phyloP scores from a whole-genome alignment of 2,888 invertebrate genomes.

The Drosophila robusta region DNA sequence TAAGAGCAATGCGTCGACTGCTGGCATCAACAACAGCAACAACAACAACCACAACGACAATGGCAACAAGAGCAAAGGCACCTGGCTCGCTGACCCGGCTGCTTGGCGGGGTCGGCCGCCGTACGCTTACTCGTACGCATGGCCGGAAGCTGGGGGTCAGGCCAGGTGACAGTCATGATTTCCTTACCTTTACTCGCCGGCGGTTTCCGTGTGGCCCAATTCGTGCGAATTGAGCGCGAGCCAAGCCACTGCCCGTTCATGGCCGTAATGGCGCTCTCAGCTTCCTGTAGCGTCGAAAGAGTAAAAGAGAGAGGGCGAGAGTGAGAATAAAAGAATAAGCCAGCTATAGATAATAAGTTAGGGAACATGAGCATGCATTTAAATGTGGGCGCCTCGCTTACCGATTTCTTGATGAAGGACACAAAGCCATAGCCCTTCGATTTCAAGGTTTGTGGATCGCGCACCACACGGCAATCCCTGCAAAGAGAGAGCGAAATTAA shows the following conservation, averaged over 20 bases:
- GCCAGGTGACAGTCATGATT: constrained; percentile 76
- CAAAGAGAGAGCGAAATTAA: constrained; percentile 80
- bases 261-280: constrained; percentile 98
- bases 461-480: constrained; percentile 98
- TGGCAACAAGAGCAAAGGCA: constrained; percentile 18
- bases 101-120: constrained; percentile 4
- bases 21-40: constrained; percentile 24
- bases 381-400: constrained; percentile 86
- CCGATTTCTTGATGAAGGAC: constrained; percentile 98
- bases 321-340: not conserved
- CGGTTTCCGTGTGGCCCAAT: constrained; percentile 99
- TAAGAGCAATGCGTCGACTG: constrained; percentile 66
- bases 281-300: constrained; percentile 89
- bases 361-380: constrained; percentile 19
- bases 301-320: not conserved
- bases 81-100: constrained; percentile 32
- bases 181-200: constrained; percentile 94
- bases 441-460: constrained; percentile 99
- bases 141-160: constrained; percentile 48
- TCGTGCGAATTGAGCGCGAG: constrained; percentile 98
- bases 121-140: constrained; percentile 42
- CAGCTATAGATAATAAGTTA: constrained; percentile 9
- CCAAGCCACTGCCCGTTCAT: constrained; percentile 99
- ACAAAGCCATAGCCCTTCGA: constrained; percentile 99
- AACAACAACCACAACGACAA: constrained; percentile 17